Evolutionary conservation across 2,888 invertebrate genomes (phyloP), one percentile per base, ranked within the genome.

Genomic region (Mechanitis messenoides): DNA sequence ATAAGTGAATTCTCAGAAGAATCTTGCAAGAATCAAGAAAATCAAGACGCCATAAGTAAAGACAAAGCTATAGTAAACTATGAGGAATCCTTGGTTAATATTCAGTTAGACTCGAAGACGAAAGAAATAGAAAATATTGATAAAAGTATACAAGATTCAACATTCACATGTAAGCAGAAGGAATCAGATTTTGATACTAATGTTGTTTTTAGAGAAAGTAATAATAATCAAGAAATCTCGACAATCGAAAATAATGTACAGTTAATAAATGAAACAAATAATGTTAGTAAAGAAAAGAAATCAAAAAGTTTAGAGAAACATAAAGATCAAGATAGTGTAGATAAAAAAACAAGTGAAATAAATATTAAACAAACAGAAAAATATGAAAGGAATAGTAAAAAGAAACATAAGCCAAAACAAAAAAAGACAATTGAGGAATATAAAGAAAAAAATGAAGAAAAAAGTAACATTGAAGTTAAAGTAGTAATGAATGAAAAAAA

Each of bases 401-500:
- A 55, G 33, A 58, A 64, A 67, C 60, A 63, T 38, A 60, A 55
- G 5, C 33, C 58, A 45, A 47, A 62, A 56, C 42, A 47, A 47
- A 9, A 55, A 9, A 58, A 28, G 33, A 55, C 7, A 20, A 33
- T 33, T 33, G 53, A 57, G 31, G 60, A 63, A 53, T 35, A 35
- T 11, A 45, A 57, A 31, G 47, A 62, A 42, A 45, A 66, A 47
- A 60, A 64, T 55, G 61, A 55, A 45, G 56, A 59, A 56, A 69
- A 62, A 61, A 65, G 63, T 33, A 63, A 62, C 57, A 67, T 60
- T 59, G 62, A 65, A 63, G 53, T 66, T 59, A 60, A 63, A 33
- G 57, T 56, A 56, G 55, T 55, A 45, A 62, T 60, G 35, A 66
- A 64, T 12, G 59, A 56, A 54, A 11, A 46, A 64, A 63, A 66